A percentile compares a stretch with the other conserved stretches of the same genome.
phyloP scores from a whole-genome alignment of 2,888 invertebrate species.

The Morinoia aosen region DNA sequence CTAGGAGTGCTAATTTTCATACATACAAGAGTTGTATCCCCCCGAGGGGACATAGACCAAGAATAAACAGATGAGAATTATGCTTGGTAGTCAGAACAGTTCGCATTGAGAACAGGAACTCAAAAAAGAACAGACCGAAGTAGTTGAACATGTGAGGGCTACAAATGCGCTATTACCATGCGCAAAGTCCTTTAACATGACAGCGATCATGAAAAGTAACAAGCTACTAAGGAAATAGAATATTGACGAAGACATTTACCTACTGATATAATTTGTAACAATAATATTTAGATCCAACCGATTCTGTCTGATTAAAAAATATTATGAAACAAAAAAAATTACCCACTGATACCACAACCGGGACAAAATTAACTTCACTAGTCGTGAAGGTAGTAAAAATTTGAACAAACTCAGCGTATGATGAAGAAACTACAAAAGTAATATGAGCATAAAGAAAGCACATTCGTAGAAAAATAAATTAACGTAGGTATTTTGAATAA shows the following conservation, averaged over 20 bases:
- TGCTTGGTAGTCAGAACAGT: neutral
- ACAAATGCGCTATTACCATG: neutral
- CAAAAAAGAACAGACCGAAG: neutral
- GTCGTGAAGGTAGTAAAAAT: neutral
- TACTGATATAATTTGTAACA: too few species aligned
- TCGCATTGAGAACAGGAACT: neutral
- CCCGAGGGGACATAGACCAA: neutral
- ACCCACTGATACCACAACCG: neutral
- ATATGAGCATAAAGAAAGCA: neutral
- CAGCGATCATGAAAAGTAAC: neutral
- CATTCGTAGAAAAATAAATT: neutral
- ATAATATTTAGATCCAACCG: too few species aligned
- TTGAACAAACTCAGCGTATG: neutral
- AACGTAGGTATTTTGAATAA: neutral
- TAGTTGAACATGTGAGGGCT: neutral
- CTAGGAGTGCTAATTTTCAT: too few species aligned
- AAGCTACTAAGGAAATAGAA: neutral
- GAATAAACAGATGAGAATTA: neutral
- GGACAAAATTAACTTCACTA: neutral
- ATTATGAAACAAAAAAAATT: neutral
- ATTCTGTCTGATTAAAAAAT: neutral
- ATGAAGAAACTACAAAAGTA: neutral
- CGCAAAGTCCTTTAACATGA: neutral
- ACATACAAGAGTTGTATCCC: too few species aligned
- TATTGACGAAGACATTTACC: neutral